Evolutionary conservation across 2,113 vertebrate genomes (phyloP), one percentile per base, ranked within the genome.

Genomic region (Sardina pilchardus): DNA sequence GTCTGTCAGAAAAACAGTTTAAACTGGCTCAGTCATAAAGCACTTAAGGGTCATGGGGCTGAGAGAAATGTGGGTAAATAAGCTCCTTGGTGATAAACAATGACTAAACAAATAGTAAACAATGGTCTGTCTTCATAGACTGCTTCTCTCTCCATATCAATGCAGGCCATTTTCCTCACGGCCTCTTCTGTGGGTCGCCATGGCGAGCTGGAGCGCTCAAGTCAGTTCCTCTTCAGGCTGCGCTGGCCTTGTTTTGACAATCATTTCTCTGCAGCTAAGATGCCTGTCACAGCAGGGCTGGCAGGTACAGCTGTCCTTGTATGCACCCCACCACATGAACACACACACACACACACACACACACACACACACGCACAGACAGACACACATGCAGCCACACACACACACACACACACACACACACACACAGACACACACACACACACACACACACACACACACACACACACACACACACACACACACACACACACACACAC

Each of bases 401-500:
- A 63, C 17, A 19, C 56, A 63, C 56, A 63, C 4, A n/a, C 4
- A n/a, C 3, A n/a, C 24, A 8, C n/a, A 67, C 6, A 5, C 63
- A 45, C 47, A 53, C 82, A 53, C 2, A 4, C 45, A 48, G 47
- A 53, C 81, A 82, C 44, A 82, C 45, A 83, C 5, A 83, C 82
- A 71, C 24, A 71, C 42, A 75, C 6, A 71, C 59, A 45, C 59
- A 84, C 34, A 83, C 34, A 63, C 59, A 43, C 59, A 59, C n/a
- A n/a, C 5, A 67, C 30, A 44, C 24, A 67, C 81, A 59, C 44
- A 43, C 34, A 53, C 81, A 82, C 44, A 82, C 45, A 83, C 5
- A 83, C 82, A 71, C 24, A 71, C 42, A 75, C 6, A 71, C 59
- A 45, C 59, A 84, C 34, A 83, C 34, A 63, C 59, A 43, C 59